Percentiles rank a stretch among this genome's conserved stretches.
phyloP scores from a whole-genome alignment of 2,113 vertebrate genomes.

The Ptilonorhynchus violaceus region DNA sequence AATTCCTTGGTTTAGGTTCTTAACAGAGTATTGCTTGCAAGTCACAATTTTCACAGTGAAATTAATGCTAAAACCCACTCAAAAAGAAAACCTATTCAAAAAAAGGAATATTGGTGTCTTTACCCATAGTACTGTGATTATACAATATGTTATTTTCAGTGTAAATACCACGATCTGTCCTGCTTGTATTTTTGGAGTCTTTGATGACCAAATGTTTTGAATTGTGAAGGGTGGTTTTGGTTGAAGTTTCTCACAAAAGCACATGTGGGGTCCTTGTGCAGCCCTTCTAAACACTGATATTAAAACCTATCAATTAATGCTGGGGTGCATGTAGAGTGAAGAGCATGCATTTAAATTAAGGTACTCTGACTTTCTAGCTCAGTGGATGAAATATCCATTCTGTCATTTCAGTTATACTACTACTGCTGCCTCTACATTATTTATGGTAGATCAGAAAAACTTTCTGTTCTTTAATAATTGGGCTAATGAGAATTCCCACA shows the following conservation, averaged over 20 bases:
- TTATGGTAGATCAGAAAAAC: not conserved
- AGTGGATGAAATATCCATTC: not conserved
- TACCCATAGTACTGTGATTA: not conserved
- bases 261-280: not conserved
- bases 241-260: not conserved
- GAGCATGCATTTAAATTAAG: not conserved
- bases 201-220: constrained; percentile 14
- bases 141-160: not conserved
- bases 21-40: not conserved
- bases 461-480: not conserved
- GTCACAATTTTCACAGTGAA: not conserved
- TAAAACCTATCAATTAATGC: not conserved
- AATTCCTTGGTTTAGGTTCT: not conserved
- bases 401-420: not conserved
- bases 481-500: not conserved
- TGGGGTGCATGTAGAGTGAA: not conserved
- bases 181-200: constrained; percentile 20
- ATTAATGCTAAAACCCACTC: not conserved
- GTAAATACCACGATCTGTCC: not conserved
- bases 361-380: not conserved
- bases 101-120: not conserved
- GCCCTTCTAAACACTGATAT: not conserved
- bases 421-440: not conserved
- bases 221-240: not conserved
- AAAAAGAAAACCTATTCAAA: not conserved